phyloP scores from a whole-genome alignment of 2,113 vertebrate species.

The Rattus norvegicus region DNA sequence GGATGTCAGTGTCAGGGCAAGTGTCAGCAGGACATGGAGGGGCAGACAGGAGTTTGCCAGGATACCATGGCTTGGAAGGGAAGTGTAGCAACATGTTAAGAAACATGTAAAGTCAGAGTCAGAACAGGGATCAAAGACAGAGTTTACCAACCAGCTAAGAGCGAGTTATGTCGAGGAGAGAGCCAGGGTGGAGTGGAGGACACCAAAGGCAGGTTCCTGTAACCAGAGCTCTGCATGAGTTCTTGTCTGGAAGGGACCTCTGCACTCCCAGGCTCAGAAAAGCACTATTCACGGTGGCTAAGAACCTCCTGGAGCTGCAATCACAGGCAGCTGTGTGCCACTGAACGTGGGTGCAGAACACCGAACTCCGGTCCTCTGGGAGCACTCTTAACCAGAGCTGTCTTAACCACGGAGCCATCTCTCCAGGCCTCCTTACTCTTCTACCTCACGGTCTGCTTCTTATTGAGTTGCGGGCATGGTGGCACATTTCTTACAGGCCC shows the following conservation, averaged over 20 bases:
- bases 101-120: background rate
- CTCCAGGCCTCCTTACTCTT: background rate
- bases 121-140: background rate
- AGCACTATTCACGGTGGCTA: background rate
- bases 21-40: background rate
- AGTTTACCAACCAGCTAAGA: background rate
- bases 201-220: background rate
- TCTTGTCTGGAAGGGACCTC: background rate
- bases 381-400: background rate
- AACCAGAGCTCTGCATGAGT: background rate
- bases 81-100: background rate
- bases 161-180: fast-evolving
- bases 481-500: background rate
- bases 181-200: background rate
- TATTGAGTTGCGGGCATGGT: background rate
- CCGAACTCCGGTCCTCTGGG: background rate
- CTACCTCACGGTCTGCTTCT: background rate
- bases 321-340: background rate
- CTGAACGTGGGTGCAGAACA: no score
- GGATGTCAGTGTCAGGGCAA: background rate
- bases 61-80: background rate
- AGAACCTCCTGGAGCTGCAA: background rate
- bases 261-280: no score
- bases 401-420: background rate
- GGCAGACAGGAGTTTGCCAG: background rate